phyloP scores from a whole-genome alignment of 2,888 invertebrate species.

The Leptinotarsa peninsularis region DNA sequence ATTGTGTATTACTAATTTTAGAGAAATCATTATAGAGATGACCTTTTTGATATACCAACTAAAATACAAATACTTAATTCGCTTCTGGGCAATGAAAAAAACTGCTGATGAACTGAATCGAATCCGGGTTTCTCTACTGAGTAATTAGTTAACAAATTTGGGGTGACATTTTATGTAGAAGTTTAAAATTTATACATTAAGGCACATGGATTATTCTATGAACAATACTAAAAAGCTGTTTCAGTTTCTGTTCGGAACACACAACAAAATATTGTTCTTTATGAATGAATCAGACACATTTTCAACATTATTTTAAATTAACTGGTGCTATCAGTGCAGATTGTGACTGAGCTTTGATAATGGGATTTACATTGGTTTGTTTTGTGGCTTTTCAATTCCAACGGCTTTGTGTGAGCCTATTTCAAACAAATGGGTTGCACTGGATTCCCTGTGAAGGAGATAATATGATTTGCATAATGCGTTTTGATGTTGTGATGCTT shows the following conservation, averaged over 20 bases:
- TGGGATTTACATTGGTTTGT: conserved; percentile 27
- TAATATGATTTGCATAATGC: conserved; percentile 22
- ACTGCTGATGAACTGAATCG: too few relatives aligned
- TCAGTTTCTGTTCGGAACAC: neutral
- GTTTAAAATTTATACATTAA: too few relatives aligned
- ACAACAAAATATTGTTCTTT: neutral
- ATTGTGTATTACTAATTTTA: too few relatives aligned
- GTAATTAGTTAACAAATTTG: too few relatives aligned
- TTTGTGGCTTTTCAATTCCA: conserved; percentile 19
- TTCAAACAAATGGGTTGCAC: conserved; percentile 20
- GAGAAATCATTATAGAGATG: too few relatives aligned
- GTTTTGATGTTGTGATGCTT: conserved; percentile 22
- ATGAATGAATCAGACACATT: neutral
- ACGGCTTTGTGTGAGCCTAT: conserved; percentile 18
- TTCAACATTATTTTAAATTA: neutral
- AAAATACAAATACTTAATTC: too few relatives aligned
- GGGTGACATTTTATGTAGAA: too few relatives aligned
- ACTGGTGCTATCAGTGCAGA: conserved; percentile 9
- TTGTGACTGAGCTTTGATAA: conserved; percentile 29
- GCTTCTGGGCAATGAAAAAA: too few relatives aligned
- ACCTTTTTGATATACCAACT: too few relatives aligned
- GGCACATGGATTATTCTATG: too few relatives aligned
- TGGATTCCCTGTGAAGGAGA: conserved; percentile 5
- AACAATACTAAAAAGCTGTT: too few relatives aligned
- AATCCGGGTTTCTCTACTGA: too few relatives aligned